Evolutionary conservation across 1,140 invertebrate genomes (phyloP), one percentile per base, ranked within the genome.

Genomic region (Elysia chlorotica): DNA sequence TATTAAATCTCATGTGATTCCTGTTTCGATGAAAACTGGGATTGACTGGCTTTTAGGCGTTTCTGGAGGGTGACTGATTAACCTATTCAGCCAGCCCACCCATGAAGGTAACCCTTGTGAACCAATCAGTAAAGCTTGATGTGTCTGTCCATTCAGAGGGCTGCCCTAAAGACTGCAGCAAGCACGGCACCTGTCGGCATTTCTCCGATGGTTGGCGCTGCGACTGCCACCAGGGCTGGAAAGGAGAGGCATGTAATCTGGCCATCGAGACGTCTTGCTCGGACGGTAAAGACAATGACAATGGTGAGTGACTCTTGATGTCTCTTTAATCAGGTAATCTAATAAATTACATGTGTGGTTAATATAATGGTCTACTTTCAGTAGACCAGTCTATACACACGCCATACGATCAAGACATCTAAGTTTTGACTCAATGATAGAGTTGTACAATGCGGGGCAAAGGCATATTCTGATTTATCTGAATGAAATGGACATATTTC

Each of bases 211-310:
- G 92, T 54, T 99, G 96, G 95, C 92, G 94, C 78, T 99, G 97
- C 87, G 91, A 92, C 75, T 99, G 97, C 87, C 92, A 95, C 81
- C 92, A 93, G 71, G 95, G 94, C 19, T 98, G 96, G 96, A 96
- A 97, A 82, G 97, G 97, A 48, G 89, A 90, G 17, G 95, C 96
- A 82, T 99, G 97, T 87, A 93, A 92, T 74, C 92, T 96, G 38
- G 91, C 94, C 14, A 91, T 96, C 75, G 97, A 99, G 87, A 93
- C 93, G 72, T 93, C 93, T 77, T 99, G 97, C 85, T 93, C 92
- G 76, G 97, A 99, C 86, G 92, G 92, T 41, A 89, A 93, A 71
- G 97, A 99, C 87, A 98, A 99, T 88, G 97, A 99, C 86, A 95
- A 95, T 92, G 97, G 97, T 98, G 74, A 48, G 73, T 62, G 14